Evolutionary conservation across 2,888 invertebrate genomes (phyloP), one percentile per base, ranked within the genome.

Genomic region (Microctonus aethiopoides): DNA sequence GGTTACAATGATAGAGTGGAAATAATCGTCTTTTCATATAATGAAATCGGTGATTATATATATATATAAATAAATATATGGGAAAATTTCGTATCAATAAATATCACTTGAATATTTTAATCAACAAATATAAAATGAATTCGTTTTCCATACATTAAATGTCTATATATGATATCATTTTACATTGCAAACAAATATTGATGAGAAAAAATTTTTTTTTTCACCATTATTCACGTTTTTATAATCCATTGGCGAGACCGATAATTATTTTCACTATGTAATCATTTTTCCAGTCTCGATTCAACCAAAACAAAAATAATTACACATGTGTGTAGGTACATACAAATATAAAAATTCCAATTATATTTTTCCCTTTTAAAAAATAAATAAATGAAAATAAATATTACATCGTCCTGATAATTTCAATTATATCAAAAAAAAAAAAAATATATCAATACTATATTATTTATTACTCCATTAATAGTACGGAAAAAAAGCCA

Each of bases 211-310:
- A 52, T 70, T 57, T 46, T 59, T 68, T 62, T 62, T 70, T 46
- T 46, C 41, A 3, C 16, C 20, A 46, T 46, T 16, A 46, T 46
- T 46, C 6, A 6, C 16, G 7, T 69, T 70, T 69, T 68, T 68
- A 69, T 68, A 74, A 73, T 73, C 71, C 71, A 56, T 60, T 57
- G 52, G 68, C 70, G 66, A 70, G 68, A 63, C 68, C 16, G 46
- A 46, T 60, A 66, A 62, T 62, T 67, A 39, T 34, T 68, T 67
- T 26, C 41, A 41, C 64, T 36, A 52, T 16, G 16, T 4, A 1
- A 29, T 34, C 41, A 41, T 16, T 51, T 52, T 60, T 60, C 34
- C n/a, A n/a, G 54, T 26, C 54, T 32, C 60, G n/a, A 60, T 63
- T 32, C 41, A 56, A 32, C 36, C 66, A 51, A 59, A 51, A 24